phyloP scores from a whole-genome alignment of 1,140 invertebrate species.

The Anthonomus grandis region DNA sequence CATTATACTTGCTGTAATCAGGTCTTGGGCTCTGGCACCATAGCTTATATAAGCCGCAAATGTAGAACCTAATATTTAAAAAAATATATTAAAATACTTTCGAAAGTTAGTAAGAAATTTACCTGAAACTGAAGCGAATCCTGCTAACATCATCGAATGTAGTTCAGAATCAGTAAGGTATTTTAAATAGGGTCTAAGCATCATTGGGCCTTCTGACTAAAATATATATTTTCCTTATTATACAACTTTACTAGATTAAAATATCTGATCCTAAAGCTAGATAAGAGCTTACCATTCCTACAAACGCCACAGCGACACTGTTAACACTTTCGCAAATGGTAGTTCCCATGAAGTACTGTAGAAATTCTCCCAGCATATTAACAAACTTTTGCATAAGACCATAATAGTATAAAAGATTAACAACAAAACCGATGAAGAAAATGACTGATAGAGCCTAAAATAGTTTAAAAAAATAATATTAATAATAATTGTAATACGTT shows the following conservation, averaged over 20 bases:
- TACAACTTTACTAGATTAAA: conserved; percentile 1
- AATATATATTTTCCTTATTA: conserved; percentile 31
- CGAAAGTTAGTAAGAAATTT: neutral
- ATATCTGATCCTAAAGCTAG: too few species aligned
- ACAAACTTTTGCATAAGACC: conserved; percentile 87
- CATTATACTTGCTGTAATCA: conserved; percentile 92
- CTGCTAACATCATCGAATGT: conserved; percentile 89
- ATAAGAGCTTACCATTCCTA: conserved; percentile 75
- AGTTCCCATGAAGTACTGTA: conserved; percentile 74
- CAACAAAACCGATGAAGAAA: conserved; percentile 86
- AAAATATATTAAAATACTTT: neutral
- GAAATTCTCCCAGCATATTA: conserved; percentile 72
- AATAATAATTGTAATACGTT: too few species aligned
- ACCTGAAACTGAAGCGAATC: conserved; percentile 94
- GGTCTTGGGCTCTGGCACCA: conserved; percentile 76
- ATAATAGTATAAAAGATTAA: conserved; percentile 83
- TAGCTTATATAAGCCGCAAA: conserved; percentile 90
- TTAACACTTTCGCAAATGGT: conserved; percentile 90
- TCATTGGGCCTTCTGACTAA: conserved; percentile 82
- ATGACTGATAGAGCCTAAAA: conserved; percentile 78
- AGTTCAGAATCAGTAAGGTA: conserved; percentile 85
- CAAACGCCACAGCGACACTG: conserved; percentile 85
- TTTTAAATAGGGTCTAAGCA: conserved; percentile 84
- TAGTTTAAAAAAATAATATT: conserved; percentile 19
- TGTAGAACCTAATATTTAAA: conserved; percentile 63